Percentiles rank a stretch among this genome's conserved stretches.
These are phyloP conservation scores for Pomacea maculata DNA, from an alignment of 1,140 invertebrate species.

Conservation along the genomic window DNA sequence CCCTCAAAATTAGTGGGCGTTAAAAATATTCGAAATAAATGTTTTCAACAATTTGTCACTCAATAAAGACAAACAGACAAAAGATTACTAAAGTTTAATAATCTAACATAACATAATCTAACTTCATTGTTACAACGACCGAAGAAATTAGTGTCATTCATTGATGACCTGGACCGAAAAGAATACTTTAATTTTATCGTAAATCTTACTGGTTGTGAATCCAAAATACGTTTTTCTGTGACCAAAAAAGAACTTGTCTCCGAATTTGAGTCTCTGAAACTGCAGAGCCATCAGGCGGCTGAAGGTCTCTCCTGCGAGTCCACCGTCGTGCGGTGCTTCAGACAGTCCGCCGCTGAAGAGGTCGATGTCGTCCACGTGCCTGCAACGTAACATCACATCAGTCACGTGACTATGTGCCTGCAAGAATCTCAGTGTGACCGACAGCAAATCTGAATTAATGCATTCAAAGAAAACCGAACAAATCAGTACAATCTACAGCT, in stretches of 20 bases:
- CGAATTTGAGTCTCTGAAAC: slow-evolving; percentile 85
- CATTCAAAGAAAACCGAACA: background rate
- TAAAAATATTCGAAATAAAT: no score
- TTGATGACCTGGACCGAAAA: background rate
- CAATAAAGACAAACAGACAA: no score
- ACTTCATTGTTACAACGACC: no score
- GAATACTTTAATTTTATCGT: background rate
- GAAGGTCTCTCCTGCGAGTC: slow-evolving; percentile 92
- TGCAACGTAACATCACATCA: slow-evolving; percentile 17
- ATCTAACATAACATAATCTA: background rate
- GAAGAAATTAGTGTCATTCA: background rate
- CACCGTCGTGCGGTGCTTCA: slow-evolving; percentile 83
- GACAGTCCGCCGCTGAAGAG: slow-evolving; percentile 71
- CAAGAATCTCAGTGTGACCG: no score
- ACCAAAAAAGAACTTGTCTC: slow-evolving; percentile 91
- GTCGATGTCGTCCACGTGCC: slow-evolving; percentile 57
- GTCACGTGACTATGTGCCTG: no score
- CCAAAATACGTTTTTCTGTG: slow-evolving; percentile 2
- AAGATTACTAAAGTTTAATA: background rate
- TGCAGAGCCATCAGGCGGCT: slow-evolving; percentile 95
- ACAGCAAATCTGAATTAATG: background rate
- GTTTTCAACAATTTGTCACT: no score
- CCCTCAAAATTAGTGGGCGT: no score
- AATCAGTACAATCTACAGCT: background rate
- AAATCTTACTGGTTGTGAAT: slow-evolving; percentile 12